Evolutionary conservation across 1,140 invertebrate genomes (phyloP).

Genomic region (Goniozus legneri): DNA sequence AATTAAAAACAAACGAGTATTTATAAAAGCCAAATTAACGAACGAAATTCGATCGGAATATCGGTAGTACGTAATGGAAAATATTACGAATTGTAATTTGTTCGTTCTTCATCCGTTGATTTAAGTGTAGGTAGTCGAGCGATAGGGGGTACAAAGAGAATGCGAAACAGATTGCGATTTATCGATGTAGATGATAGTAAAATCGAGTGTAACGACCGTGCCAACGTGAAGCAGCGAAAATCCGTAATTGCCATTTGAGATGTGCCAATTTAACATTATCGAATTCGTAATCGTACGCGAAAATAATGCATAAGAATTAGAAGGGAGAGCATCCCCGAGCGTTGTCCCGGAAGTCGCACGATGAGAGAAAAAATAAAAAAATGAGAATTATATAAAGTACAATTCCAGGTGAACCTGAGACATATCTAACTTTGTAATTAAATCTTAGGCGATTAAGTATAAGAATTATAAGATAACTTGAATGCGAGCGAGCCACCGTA

Average conservation of each 20-base stretch:
- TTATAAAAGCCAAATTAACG: no score
- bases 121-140: no score
- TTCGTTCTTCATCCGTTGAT: no score
- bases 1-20: no score
- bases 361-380: constrained; percentile 1
- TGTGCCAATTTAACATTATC: constrained; percentile 46
- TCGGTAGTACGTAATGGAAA: no score
- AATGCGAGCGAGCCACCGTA: constrained; percentile 20
- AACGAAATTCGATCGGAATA: no score
- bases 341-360: not conserved
- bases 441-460: constrained; percentile 41
- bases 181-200: no score
- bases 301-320: constrained; percentile 2
- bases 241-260: constrained; percentile 46
- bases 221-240: constrained; percentile 34
- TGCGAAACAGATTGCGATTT: no score
- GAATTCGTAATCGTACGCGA: constrained; percentile 23
- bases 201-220: constrained; percentile 37
- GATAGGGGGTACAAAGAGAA: no score
- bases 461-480: constrained; percentile 37
- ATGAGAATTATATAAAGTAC: constrained; percentile 44
- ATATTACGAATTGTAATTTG: no score
- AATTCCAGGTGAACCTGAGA: constrained; percentile 51
- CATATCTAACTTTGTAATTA: constrained; percentile 55
- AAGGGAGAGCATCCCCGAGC: not conserved